phyloP scores from a whole-genome alignment of 2,888 invertebrate species.

The Caenorhabditis zanzibari region DNA sequence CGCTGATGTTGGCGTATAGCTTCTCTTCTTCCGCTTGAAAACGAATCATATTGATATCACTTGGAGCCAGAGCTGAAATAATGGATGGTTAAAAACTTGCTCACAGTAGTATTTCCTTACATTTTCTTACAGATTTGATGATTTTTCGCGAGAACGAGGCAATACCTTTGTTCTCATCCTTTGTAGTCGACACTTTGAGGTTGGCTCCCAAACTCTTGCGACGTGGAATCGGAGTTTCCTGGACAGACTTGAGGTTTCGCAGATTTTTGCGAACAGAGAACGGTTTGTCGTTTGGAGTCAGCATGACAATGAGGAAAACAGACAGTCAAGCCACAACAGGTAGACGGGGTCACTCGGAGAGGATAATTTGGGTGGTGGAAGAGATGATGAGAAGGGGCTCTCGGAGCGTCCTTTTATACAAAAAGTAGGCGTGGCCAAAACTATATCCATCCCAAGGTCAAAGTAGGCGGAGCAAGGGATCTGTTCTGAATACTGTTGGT shows the following conservation, averaged over 20 bases:
- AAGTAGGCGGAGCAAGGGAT: no score
- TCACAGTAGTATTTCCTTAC: not conserved
- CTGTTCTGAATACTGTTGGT: no score
- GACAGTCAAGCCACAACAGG: not conserved
- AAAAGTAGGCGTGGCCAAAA: not conserved
- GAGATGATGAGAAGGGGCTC: not conserved
- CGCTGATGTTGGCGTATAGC: no score
- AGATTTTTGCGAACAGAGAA: not conserved
- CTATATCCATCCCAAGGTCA: not conserved
- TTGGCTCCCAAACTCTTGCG: not conserved
- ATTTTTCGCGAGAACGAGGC: not conserved
- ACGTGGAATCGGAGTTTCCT: not conserved
- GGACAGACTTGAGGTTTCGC: not conserved
- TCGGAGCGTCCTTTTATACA: not conserved
- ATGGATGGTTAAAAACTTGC: not conserved
- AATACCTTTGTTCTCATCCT: not conserved
- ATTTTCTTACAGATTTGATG: not conserved
- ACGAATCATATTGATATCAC: not conserved
- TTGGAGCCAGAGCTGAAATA: constrained; percentile 12
- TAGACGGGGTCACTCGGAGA: not conserved
- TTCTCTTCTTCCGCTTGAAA: no score
- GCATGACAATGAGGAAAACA: not conserved
- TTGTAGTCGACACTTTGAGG: not conserved
- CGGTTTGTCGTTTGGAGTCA: not conserved
- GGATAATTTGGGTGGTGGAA: not conserved